Base-by-base conservation (phyloP, 2,888 invertebrate species). In the Oligia strigilis region DNA sequence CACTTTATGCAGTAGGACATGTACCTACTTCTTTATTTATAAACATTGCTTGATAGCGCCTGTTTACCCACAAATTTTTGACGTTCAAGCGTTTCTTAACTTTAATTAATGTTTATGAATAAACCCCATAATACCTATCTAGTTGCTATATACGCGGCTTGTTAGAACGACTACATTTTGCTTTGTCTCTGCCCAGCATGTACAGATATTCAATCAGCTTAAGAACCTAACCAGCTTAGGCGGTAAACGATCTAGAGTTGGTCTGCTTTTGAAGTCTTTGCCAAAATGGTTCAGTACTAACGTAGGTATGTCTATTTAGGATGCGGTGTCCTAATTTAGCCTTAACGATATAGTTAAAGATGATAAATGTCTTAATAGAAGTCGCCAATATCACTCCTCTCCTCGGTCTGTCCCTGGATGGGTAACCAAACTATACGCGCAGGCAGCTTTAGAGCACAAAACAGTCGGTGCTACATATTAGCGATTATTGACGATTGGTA, bases 181-280 rank as follows among this genome's bases (percentile, higher is more conserved):
- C 64, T 60, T 60, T 69, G 66, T 58, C 66, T 80, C 52, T 11
- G 19, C 40, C 5, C 62, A 73, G 65, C 70, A 79, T 72, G 55
- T 74, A 49, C 60, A 40, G 66, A 75, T 64, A 75, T 81, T 67
- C 75, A 75, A 83, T 85, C 83, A 81, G 81, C 75, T 85, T 83
- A 83, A n/a, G 62, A 43, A n/a, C 19, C 52, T 14, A 55, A 71
- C 46, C 70, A 43, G 81, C 67, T 83, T 60, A 67, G 19, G 55
- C 40, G 58, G 52, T 81, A 40, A 81, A 78, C 73, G 65, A 83
- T 14, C 55, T n/a, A 13, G 60, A 36, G 36, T 79, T 40, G 0
- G 55, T 62, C 55, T n/a, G 29, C 46, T 75, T 29, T 78, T 69
- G 46, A 66, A 69, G 29, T 36, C 36, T 58, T 9, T 75, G 29